phyloP scores from a whole-genome alignment of 2,113 vertebrate genomes.

The Erythrolamprus reginae region DNA sequence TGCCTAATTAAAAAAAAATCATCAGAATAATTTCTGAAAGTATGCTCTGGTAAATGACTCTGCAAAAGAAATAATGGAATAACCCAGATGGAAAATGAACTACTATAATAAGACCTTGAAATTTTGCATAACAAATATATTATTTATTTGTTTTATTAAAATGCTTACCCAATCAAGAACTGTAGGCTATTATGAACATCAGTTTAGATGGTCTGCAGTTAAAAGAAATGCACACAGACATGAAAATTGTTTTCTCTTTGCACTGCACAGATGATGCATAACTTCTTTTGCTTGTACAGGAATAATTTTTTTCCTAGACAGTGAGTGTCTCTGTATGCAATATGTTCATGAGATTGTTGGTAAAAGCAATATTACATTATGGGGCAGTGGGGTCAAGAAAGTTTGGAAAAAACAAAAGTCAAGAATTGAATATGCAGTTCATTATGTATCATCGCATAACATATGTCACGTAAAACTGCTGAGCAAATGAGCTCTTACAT shows the following conservation, averaged over 20 bases:
- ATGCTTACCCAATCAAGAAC: background rate
- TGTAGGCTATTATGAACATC: background rate
- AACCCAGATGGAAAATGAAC: background rate
- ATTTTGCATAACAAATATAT: background rate
- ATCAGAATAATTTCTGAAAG: background rate
- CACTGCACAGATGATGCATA: background rate
- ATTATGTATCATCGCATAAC: background rate
- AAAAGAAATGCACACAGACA: background rate
- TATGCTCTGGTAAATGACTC: background rate
- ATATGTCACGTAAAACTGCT: background rate
- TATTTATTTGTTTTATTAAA: background rate
- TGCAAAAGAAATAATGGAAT: background rate
- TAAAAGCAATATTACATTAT: background rate
- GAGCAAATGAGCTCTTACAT: background rate
- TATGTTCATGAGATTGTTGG: background rate
- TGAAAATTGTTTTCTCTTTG: background rate
- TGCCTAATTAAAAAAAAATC: background rate
- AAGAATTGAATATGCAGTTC: background rate
- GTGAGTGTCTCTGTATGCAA: background rate
- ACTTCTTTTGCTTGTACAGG: background rate
- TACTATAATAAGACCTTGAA: background rate
- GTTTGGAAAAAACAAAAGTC: background rate
- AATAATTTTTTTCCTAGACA: background rate
- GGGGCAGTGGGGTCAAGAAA: background rate
- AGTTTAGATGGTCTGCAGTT: background rate